These are phyloP conservation scores for Ectobius pallidus DNA, from an alignment of 2,888 invertebrate genomes.

Conservation along the genomic window DNA sequence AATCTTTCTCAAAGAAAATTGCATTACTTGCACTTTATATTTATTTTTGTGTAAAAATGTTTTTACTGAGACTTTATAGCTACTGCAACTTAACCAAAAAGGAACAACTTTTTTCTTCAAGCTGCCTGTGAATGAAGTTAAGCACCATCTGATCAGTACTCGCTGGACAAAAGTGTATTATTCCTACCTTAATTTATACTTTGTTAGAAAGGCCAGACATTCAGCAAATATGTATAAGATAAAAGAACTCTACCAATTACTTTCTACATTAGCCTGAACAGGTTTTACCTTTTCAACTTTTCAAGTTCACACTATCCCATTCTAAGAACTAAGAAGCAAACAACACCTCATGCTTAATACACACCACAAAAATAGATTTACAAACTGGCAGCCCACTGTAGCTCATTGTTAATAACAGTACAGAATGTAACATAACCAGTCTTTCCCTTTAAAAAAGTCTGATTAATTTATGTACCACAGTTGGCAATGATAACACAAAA, in stretches of 20 bases:
- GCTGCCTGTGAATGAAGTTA: background rate
- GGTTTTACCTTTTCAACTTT: background rate
- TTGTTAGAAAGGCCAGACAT: no score
- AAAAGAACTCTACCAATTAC: background rate
- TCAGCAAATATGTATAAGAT: background rate
- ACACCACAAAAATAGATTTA: background rate
- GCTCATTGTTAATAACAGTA: constrained; percentile 6
- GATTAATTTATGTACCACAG: background rate
- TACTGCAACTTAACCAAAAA: no score
- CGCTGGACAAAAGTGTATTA: background rate
- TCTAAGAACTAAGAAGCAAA: background rate
- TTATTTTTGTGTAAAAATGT: no score
- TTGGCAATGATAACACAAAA: background rate
- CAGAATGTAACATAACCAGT: background rate
- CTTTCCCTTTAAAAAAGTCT: background rate
- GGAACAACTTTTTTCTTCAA: background rate
- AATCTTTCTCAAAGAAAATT: no score
- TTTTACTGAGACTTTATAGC: no score
- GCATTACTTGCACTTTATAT: no score
- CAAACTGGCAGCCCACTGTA: constrained; percentile 18
- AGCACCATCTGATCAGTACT: background rate
- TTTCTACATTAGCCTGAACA: background rate
- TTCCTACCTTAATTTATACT: background rate
- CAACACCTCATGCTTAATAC: background rate
- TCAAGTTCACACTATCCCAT: background rate